These are phyloP conservation scores for Sebastes oblongus DNA, from an alignment of 2,797 vertebrate genomes.

Conservation along the genomic window DNA sequence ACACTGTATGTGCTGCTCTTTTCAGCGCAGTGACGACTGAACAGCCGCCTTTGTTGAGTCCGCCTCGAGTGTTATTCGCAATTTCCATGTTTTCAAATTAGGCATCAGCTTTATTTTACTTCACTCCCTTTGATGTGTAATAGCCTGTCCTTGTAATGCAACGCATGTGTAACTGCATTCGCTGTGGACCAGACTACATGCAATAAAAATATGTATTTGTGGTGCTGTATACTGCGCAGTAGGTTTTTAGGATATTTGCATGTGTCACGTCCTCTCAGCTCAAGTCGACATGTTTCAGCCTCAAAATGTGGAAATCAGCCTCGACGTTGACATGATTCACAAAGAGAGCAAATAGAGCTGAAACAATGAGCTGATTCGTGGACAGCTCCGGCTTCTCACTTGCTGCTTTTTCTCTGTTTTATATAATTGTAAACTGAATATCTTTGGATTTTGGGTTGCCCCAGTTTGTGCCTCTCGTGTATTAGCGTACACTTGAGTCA, in stretches of 20 bases:
- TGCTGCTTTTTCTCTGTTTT: background rate
- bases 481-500: background rate
- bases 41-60: background rate
- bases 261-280: background rate
- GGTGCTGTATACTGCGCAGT: background rate
- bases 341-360: background rate
- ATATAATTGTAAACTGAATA: background rate
- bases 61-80: constrained; percentile 46
- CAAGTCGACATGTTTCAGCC: background rate
- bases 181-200: background rate
- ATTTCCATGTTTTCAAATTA: constrained; percentile 61
- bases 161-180: constrained; percentile 21
- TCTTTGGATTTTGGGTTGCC: background rate
- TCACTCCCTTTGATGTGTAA: constrained; percentile 47
- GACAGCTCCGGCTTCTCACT: background rate
- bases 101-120: constrained; percentile 35
- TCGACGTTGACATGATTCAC: background rate
- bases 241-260: background rate
- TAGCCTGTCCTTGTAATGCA: constrained; percentile 19
- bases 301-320: background rate
- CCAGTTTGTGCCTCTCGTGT: background rate
- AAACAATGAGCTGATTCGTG: background rate
- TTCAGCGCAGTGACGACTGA: background rate
- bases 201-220: constrained; percentile 6
- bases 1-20: background rate